Percentiles rank a stretch among this genome's conserved stretches.
Conservation (phyloP, 2,113 vertebrate genomes). For the Peucedramus taeniatus region DNA sequence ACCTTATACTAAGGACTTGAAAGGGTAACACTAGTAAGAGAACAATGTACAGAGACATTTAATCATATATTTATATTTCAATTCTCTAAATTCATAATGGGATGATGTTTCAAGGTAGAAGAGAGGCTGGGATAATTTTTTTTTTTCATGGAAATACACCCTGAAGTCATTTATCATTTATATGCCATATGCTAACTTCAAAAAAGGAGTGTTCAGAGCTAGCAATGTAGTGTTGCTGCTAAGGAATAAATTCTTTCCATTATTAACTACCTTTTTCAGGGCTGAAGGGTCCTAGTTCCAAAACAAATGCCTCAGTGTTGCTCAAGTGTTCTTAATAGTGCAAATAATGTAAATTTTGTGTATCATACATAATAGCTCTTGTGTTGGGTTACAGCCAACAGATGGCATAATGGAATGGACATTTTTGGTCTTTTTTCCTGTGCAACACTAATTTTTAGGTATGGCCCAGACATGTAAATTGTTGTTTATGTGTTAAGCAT, state of each 20-base stretch:
- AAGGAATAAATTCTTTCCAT: not conserved
- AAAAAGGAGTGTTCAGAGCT: not conserved
- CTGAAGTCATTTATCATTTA: constrained; percentile 14
- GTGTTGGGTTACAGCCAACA: not conserved
- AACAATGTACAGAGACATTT: not conserved
- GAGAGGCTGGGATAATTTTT: not conserved
- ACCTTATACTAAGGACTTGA: not conserved
- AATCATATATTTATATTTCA: not conserved
- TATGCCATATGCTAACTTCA: not conserved
- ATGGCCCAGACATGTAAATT: not conserved
- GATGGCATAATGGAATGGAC: not conserved
- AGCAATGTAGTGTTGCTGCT: not conserved
- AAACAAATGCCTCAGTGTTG: not conserved
- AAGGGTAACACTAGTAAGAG: not conserved
- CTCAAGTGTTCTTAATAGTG: not conserved
- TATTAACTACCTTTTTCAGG: not conserved
- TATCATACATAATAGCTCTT: not conserved
- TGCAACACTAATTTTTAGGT: not conserved
- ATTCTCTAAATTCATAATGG: not conserved
- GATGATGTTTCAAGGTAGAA: not conserved
- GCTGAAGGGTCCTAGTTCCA: not conserved
- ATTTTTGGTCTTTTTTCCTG: not conserved
- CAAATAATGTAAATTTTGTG: not conserved
- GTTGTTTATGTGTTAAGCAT: not conserved
- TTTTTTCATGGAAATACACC: not conserved